Evolutionary conservation across 2,888 invertebrate genomes (phyloP), one percentile per base, ranked within the genome.

Genomic region (Ennomos quercinarius): DNA sequence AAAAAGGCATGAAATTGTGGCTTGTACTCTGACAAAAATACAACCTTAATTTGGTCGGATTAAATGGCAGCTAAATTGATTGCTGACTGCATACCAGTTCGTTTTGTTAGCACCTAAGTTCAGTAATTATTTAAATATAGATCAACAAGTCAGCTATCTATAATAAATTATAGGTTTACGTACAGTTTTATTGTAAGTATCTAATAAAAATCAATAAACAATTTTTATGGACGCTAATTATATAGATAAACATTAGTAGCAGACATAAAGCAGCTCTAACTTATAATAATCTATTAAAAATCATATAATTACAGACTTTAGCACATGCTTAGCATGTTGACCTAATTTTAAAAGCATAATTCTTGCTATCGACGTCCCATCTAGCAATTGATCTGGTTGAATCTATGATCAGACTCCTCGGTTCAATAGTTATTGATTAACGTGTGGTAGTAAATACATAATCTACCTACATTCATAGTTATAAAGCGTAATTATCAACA

Each of bases 351-450:
- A 13, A 48, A 39, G 17, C 12, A 37, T 48, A 48, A 27, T 46
- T 17, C 34, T 11, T 37, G n/a, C 17, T 44, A 49, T 56, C 44
- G 34, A n/a, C n/a, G 51, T 35, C 42, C 35, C 43, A 43, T 47
- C 47, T 52, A 47, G 34, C 51, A 39, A 47, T 47, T 57, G 47
- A 35, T 41, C 42, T 35, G 34, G 38, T 51, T 11, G 51, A 51
- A 46, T 57, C 57, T 57, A 9, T 49, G 57, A 50, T 38, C 51
- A 11, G 37, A 49, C 46, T 57, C 45, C 36, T 45, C 13, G 39
- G 68, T 66, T 75, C 69, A 73, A 66, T 71, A 67, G 61, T 50
- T 62, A 59, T 63, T 73, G 71, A 72, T 70, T 71, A 73, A 73
- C 71, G 37, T 66, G 0, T 40, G 43, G 11, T 9, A n/a, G 27